These are phyloP conservation scores for Coranthus polyacanthus DNA, from an alignment of 2,797 vertebrate genomes.

Conservation along the genomic window DNA sequence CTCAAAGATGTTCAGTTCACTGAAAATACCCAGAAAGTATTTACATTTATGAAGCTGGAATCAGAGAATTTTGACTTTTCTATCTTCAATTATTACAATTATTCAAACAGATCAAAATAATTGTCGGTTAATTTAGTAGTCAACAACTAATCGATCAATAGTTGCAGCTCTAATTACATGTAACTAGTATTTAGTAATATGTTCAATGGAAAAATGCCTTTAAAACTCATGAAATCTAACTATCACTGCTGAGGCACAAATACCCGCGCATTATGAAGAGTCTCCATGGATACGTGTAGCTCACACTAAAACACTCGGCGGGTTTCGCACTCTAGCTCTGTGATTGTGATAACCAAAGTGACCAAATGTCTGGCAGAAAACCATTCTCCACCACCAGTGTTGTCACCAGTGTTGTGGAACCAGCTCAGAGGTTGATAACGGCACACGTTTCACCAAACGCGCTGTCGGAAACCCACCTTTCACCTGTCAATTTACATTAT, in stretches of 20 bases:
- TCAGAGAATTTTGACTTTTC: too few relatives aligned
- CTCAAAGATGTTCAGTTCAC: too few relatives aligned
- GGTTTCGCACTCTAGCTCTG: conserved; percentile 7
- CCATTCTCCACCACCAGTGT: background rate
- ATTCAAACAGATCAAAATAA: too few relatives aligned
- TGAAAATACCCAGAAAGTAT: too few relatives aligned
- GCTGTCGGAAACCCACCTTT: background rate
- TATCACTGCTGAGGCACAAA: conserved; percentile 3
- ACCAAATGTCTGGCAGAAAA: background rate
- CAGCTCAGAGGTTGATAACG: background rate
- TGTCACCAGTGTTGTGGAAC: background rate
- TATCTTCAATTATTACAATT: too few relatives aligned
- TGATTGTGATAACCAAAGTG: conserved; percentile 4
- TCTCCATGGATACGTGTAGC: conserved; percentile 29
- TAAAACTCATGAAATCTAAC: too few relatives aligned
- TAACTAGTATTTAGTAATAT: too few relatives aligned
- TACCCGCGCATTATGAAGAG: background rate
- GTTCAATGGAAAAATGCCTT: too few relatives aligned
- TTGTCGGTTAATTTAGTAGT: too few relatives aligned
- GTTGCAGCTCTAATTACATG: too few relatives aligned
- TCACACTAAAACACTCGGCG: conserved; percentile 6
- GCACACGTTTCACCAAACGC: background rate
- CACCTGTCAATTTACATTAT: background rate
- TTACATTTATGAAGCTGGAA: too few relatives aligned
- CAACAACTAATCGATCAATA: too few relatives aligned